phyloP scores from a whole-genome alignment of 2,113 vertebrate species.

The Peromyscus californicus region DNA sequence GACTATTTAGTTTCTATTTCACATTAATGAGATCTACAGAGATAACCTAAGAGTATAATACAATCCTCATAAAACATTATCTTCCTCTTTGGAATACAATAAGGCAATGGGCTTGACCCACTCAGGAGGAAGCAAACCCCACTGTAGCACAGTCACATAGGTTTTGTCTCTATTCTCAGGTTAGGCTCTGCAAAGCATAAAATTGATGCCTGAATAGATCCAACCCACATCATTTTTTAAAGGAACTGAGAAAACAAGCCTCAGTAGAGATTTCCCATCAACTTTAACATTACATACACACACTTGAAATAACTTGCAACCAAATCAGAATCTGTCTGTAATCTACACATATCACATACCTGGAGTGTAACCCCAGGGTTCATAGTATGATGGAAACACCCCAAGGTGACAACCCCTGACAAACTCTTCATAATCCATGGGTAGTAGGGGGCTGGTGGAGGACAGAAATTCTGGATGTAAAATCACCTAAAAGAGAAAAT shows the following conservation, averaged over 20 bases:
- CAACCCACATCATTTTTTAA: not conserved
- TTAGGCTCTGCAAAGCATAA: not conserved
- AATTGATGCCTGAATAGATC: not conserved
- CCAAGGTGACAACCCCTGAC: slow-evolving; percentile 98
- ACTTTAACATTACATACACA: not conserved
- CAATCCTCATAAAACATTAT: not conserved
- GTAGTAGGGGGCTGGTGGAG: slow-evolving; percentile 96
- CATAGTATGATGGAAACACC: slow-evolving; percentile 99
- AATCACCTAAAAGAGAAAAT: slow-evolving; percentile 90
- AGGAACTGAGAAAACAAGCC: not conserved
- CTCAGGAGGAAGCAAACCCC: not conserved
- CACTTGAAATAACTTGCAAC: not conserved
- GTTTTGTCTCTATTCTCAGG: not conserved
- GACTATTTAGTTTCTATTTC: not conserved
- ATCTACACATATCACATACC: slow-evolving; percentile 85
- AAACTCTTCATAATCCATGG: slow-evolving; percentile 99
- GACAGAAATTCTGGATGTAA: slow-evolving; percentile 99
- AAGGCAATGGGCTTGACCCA: not conserved
- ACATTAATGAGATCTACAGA: not conserved
- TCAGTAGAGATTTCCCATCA: not conserved
- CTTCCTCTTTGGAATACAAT: not conserved
- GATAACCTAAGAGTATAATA: not conserved
- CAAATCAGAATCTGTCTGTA: not conserved
- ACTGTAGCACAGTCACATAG: not conserved
- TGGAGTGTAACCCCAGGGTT: slow-evolving; percentile 99